Conservation (phyloP, 37 sponge, comb jelly and placozoan species). For the Beroe ovata region DNA sequence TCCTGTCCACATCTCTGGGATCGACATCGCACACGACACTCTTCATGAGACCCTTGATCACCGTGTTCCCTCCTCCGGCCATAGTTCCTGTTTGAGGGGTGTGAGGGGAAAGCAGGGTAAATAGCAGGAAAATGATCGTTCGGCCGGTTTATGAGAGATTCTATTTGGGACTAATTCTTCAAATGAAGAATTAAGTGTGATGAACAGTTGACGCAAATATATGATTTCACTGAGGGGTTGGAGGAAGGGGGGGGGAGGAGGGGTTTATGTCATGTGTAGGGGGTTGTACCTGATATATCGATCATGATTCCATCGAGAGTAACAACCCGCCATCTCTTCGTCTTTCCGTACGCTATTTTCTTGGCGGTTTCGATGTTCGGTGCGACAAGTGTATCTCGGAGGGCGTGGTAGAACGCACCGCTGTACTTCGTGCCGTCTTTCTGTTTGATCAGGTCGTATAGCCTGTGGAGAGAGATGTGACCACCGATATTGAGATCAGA, state of each 20-base stretch:
- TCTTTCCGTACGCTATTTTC: constrained; percentile 78
- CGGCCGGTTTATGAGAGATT: too few relatives aligned
- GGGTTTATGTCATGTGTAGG: too few relatives aligned
- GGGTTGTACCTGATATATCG: constrained; percentile 82
- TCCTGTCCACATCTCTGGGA: constrained; percentile 76
- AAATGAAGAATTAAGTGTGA: too few relatives aligned
- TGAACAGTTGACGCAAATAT: too few relatives aligned
- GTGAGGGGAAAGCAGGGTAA: background rate
- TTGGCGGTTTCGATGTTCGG: constrained; percentile 85
- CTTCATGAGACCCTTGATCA: constrained; percentile 85
- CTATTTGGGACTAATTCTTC: too few relatives aligned
- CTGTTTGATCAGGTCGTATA: constrained; percentile 32
- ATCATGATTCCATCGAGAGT: constrained; percentile 86
- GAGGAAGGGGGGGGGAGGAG: too few relatives aligned
- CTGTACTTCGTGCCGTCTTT: constrained; percentile 59
- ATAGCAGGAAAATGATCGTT: background rate
- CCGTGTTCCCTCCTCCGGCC: constrained; percentile 90
- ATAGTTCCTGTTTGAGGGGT: constrained; percentile 84
- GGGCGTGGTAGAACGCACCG: constrained; percentile 88
- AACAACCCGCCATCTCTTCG: constrained; percentile 82
- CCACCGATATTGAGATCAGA: too few relatives aligned
- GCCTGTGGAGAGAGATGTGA: constrained; percentile 12
- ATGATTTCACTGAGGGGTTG: too few relatives aligned
- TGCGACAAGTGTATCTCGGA: constrained; percentile 89
- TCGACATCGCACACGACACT: constrained; percentile 74